Base-by-base conservation (phyloP, 35 echinoderm and acorn worm species). In the Apostichopus parvimensis region DNA sequence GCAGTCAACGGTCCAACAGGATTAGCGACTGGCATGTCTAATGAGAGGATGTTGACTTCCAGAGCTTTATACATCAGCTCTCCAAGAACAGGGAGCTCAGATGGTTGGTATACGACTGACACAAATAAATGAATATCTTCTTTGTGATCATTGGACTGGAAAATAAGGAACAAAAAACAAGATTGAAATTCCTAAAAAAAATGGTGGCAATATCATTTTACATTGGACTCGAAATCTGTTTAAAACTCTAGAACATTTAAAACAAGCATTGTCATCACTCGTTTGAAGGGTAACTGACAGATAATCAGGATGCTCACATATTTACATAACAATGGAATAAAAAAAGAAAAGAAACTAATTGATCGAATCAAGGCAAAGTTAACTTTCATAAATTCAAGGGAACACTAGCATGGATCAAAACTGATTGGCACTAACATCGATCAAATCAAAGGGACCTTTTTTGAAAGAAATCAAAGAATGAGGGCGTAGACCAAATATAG, bases 81-180 rank as follows among this genome's bases (percentile, higher is more conserved):
- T 65, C 87, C 91, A 55, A 57, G 53, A 26, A 61, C 53, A 26
- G 91, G 94, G 15, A 95, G 87, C 59, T 79, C 77, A 79, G 85
- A 90, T 5, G 61, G 85, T 11, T 95, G 92, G 25, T 86, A 62
- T 18, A 90, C 65, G 55, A 95, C 15, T 0, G 94, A 93, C n/a
- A 85, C 78, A 83, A 90, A 95, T 26, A 95, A 87, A 84, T 95
- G 94, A 60, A 83, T 85, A 80, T 83, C 87, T 52, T 28, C 26
- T 64, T 58, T 25, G 87, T 54, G 1, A 45, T 22, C n/a, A 26
- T 13, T 24, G 13, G 92, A 59, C 80, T 92, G 83, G 17, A 87
- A 79, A 57, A 54, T n/a, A 88, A 65, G 13, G 59, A 34, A 86
- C n/a, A 83, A 20, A n/a, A 26, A 8, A 92, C 14, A 17, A 54